Evolutionary conservation across 2,797 vertebrate genomes (phyloP).

Genomic region (Chromobotia macracanthus): DNA sequence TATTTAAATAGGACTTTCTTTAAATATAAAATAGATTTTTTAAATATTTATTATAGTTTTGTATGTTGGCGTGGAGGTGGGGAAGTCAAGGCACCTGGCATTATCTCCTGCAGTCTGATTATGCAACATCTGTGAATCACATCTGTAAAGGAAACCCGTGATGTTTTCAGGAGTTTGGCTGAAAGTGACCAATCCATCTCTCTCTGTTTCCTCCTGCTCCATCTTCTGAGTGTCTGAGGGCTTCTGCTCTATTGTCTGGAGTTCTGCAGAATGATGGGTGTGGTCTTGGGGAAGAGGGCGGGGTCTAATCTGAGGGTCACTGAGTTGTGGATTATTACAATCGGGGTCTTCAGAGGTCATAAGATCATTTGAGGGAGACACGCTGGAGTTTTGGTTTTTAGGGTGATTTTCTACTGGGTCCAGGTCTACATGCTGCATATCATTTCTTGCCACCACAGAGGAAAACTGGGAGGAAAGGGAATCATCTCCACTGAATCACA

Average conservation of each 20-base stretch:
- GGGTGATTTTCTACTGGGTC: background rate
- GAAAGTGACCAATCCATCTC: background rate
- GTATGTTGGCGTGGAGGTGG: background rate
- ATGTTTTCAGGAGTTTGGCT: background rate
- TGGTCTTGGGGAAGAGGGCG: background rate
- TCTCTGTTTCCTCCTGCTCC: constrained; percentile 15
- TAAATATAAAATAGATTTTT: too few relatives aligned
- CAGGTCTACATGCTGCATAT: constrained; percentile 1
- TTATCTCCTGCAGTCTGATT: constrained; percentile 23
- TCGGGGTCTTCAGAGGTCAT: background rate
- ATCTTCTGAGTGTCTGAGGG: constrained; percentile 12
- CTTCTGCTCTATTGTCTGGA: background rate
- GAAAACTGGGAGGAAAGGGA: constrained; percentile 2
- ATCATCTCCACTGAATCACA: constrained; percentile 31
- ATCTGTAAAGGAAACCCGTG: background rate
- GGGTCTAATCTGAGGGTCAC: constrained; percentile 20
- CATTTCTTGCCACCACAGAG: background rate
- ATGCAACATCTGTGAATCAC: background rate
- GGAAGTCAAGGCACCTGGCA: constrained; percentile 20
- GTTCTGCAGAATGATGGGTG: background rate
- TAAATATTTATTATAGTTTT: too few relatives aligned
- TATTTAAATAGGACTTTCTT: too few relatives aligned
- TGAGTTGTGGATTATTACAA: background rate
- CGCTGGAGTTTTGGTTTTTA: background rate
- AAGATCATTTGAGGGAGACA: constrained; percentile 2